Evolutionary conservation across 2,888 invertebrate genomes (phyloP).

Genomic region (Dinocampus coccinellae): DNA sequence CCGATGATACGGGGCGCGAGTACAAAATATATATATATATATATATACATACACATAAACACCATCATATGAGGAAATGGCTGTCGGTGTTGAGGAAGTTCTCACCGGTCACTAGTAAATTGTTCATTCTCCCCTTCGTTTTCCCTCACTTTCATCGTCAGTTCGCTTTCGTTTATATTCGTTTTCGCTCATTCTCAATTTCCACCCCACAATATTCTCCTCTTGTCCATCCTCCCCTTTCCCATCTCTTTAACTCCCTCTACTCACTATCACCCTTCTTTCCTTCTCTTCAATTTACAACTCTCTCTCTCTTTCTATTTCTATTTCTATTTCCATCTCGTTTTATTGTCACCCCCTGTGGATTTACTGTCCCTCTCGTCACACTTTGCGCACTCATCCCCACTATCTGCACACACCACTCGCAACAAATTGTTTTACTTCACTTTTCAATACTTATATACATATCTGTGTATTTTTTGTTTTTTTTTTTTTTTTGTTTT

Average conservation of each 20-base stretch:
- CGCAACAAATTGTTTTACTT: constrained; percentile 19
- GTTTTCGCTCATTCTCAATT: constrained; percentile 25
- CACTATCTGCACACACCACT: constrained; percentile 1
- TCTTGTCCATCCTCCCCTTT: too few relatives aligned
- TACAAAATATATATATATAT: constrained; percentile 14
- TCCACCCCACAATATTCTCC: not conserved
- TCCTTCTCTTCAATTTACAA: too few relatives aligned
- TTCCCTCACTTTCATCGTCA: not conserved
- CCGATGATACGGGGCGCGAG: constrained; percentile 15
- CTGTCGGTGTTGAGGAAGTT: constrained; percentile 26
- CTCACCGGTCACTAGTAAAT: constrained; percentile 27
- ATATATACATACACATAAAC: constrained; percentile 1
- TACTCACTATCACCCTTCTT: too few relatives aligned
- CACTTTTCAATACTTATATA: not conserved
- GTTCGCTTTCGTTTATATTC: constrained; percentile 19
- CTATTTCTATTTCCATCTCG: not conserved
- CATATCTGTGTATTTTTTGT: not conserved
- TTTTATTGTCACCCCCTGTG: not conserved
- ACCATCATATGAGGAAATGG: not conserved
- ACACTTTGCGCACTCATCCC: constrained; percentile 15
- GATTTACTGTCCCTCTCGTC: constrained; percentile 18
- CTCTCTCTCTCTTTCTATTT: constrained; percentile 5
- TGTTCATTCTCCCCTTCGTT: constrained; percentile 8
- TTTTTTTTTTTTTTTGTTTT: not conserved
- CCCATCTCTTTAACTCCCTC: too few relatives aligned